Evolutionary conservation across 2,113 vertebrate species (phyloP).

Genomic region (Pavo muticus): DNA sequence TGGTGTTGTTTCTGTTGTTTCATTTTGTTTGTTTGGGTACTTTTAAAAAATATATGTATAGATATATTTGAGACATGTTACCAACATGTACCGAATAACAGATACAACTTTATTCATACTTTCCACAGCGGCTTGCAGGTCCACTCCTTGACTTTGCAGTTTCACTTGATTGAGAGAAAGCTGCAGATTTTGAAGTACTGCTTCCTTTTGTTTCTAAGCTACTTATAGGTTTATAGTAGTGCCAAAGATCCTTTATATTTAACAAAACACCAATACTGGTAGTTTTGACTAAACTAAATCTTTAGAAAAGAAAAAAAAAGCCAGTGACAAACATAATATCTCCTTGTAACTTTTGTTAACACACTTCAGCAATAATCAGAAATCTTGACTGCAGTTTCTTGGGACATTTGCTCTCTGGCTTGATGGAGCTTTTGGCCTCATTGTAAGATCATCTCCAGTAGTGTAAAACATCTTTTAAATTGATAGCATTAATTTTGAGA

Average conservation of each 20-base stretch:
- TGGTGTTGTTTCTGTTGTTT: not conserved
- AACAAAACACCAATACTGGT: not conserved
- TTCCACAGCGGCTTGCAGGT: not conserved
- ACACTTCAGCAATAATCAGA: not conserved
- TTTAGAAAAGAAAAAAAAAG: not conserved
- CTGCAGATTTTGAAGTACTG: not conserved
- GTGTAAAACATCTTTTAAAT: not conserved
- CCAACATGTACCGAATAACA: not conserved
- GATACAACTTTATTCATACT: not conserved
- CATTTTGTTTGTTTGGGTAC: not conserved
- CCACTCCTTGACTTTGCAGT: accelerated
- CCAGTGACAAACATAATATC: not conserved
- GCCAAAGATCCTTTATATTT: not conserved
- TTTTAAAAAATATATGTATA: not conserved
- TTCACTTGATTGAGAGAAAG: not conserved
- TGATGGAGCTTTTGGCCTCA: not conserved
- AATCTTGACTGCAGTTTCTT: not conserved
- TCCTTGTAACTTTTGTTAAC: not conserved
- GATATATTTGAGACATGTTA: not conserved
- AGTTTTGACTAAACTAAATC: not conserved
- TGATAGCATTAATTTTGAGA: not conserved
- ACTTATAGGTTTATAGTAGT: not conserved
- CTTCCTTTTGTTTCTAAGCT: not conserved
- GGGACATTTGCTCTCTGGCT: not conserved
- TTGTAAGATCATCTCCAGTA: not conserved